phyloP scores from a whole-genome alignment of 2,113 vertebrate species.

The Scatophagus argus region DNA sequence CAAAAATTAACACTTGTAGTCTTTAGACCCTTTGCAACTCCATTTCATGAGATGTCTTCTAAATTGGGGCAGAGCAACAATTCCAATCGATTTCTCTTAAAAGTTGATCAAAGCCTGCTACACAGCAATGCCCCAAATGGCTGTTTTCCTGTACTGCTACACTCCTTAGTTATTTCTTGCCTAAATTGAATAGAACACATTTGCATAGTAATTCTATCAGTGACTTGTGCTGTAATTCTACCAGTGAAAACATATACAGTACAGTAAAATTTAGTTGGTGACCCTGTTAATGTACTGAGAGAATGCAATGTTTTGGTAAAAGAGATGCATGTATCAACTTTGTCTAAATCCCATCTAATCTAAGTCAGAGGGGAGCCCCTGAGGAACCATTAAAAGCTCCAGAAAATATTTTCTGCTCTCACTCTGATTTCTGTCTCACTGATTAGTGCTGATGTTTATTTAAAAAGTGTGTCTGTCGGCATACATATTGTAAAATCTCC shows the following conservation, averaged over 20 bases:
- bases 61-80: conserved; percentile 75
- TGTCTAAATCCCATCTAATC: conserved; percentile 77
- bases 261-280: not conserved
- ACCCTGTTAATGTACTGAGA: conserved; percentile 31
- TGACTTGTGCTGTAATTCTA: conserved; percentile 8
- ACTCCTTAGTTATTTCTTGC: not conserved
- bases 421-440: conserved; percentile 73
- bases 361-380: conserved; percentile 63
- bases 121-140: conserved; percentile 34
- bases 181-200: conserved; percentile 12
- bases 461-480: conserved; percentile 77
- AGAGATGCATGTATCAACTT: conserved; percentile 60
- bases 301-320: conserved; percentile 61
- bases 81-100: conserved; percentile 69
- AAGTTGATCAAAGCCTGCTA: conserved; percentile 68
- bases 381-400: conserved; percentile 68
- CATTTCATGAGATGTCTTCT: conserved; percentile 69
- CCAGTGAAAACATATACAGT: conserved; percentile 8
- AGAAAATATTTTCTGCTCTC: conserved; percentile 72
- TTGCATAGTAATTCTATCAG: too few relatives aligned
- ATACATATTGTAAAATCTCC: conserved; percentile 74
- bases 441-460: conserved; percentile 82
- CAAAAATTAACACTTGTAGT: conserved; percentile 74
- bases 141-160: conserved; percentile 8
- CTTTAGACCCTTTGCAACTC: conserved; percentile 67